Evolutionary conservation across 2,797 vertebrate genomes (phyloP).

Genomic region (Sebastes nivosus): DNA sequence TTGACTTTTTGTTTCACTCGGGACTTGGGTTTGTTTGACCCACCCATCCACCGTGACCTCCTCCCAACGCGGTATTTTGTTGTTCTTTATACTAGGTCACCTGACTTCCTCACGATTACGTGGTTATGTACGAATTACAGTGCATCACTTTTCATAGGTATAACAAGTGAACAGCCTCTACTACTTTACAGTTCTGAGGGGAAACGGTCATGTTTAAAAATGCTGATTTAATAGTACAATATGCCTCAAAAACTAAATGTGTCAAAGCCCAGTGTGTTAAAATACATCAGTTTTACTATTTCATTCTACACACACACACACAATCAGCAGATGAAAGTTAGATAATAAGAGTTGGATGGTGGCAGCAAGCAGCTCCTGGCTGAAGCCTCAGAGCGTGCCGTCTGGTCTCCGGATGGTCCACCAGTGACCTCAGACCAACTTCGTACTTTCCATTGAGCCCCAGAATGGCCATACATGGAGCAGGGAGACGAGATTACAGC

Average conservation of each 20-base stretch:
- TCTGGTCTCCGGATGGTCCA: constrained; percentile 19
- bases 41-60: too few relatives aligned
- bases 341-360: not conserved
- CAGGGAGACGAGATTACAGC: constrained; percentile 41
- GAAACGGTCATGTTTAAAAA: not conserved
- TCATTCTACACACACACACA: not conserved
- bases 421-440: constrained; percentile 46
- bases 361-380: not conserved
- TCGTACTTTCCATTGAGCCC: constrained; percentile 55
- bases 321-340: not conserved
- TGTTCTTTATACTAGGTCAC: too few relatives aligned
- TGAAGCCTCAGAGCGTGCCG: constrained; percentile 34
- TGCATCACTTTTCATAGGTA: too few relatives aligned
- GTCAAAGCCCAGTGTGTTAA: not conserved
- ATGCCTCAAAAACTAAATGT: not conserved
- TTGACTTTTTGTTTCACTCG: too few relatives aligned
- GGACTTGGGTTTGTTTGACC: too few relatives aligned
- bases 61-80: too few relatives aligned
- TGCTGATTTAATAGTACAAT: not conserved
- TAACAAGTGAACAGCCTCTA: too few relatives aligned
- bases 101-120: too few relatives aligned
- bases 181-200: not conserved
- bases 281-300: not conserved
- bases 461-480: constrained; percentile 73
- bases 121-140: too few relatives aligned